Evolutionary conservation across 2,888 invertebrate species (phyloP), one percentile per base, ranked within the genome.

Genomic region (Pseudococcus longispinus): DNA sequence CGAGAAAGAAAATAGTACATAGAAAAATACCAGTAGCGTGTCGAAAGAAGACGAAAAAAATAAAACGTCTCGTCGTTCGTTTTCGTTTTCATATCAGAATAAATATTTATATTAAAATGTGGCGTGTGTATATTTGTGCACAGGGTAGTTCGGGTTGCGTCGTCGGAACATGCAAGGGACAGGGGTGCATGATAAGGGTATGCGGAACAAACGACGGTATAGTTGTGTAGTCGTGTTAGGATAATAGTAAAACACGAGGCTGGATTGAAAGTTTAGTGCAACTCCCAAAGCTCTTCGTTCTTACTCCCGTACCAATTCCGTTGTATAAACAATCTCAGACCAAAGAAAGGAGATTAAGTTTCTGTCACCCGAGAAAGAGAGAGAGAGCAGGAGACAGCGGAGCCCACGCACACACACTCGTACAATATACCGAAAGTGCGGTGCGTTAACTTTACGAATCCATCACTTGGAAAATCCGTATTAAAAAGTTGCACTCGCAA

Each of bases 291-390:
- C 77, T 77, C 77, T 77, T 86, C 86, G 77, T 74, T 51, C 51
- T n/a, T 80, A 46, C 80, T 86, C 77, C 86, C 77, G 77, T 37
- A 77, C 80, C 77, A 86, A 86, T 86, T 77, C 86, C 80, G 44
- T 86, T 86, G 86, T 86, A 86, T 86, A 86, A 86, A 86, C 86
- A 86, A 86, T 86, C 77, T 80, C 51, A 74, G 46, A 77, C 86
- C 86, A 80, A 86, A 86, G 86, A 86, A 86, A 86, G 80, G 80
- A 74, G 86, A 86, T 86, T 86, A 86, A 86, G 86, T 86, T 86
- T 86, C 80, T 86, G 86, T 86, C 86, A 86, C 86, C 77, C 51
- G 32, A 51, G 77, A 85, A 32, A 51, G 8, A 23, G 60, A 23
- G 60, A 23, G 60, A 60, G 9, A 55, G 55, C 18, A 55, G n/a